A percentile compares a stretch with the other conserved stretches of the same genome.
phyloP scores from a whole-genome alignment of 1,140 invertebrate species.

The Wasmannia auropunctata region DNA sequence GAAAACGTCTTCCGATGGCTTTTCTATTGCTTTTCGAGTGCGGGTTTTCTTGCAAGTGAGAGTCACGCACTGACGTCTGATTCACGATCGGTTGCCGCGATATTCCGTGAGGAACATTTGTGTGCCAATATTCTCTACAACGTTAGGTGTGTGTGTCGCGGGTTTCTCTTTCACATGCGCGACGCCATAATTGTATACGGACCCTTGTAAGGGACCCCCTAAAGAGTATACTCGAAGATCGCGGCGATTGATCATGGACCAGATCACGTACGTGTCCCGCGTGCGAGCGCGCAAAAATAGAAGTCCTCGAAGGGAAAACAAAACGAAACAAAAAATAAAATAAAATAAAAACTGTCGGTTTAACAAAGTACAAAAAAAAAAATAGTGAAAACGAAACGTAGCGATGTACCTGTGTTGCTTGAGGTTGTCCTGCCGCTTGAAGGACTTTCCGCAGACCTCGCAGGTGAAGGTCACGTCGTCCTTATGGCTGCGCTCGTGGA shows the following conservation, averaged over 20 bases:
- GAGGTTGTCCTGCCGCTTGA: slow-evolving; percentile 98
- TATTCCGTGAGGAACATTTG: slow-evolving; percentile 15
- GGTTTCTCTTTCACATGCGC: not conserved
- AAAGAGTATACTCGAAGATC: slow-evolving; percentile 18
- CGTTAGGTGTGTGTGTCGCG: not conserved
- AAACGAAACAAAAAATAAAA: not conserved
- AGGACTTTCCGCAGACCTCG: slow-evolving; percentile 99
- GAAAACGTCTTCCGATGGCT: slow-evolving; percentile 34
- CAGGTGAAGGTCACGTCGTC: slow-evolving; percentile 98
- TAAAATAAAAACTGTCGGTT: too few relatives aligned
- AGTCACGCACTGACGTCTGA: slow-evolving; percentile 39
- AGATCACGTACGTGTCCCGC: slow-evolving; percentile 37
- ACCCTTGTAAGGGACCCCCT: not conserved
- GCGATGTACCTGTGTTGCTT: slow-evolving; percentile 95
- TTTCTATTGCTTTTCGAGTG: not conserved
- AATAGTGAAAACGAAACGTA: not conserved
- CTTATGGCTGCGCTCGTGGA: slow-evolving; percentile 99
- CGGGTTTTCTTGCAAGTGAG: slow-evolving; percentile 8
- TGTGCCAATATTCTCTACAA: not conserved
- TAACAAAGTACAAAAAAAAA: not conserved
- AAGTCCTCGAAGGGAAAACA: slow-evolving; percentile 23
- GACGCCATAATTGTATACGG: not conserved
- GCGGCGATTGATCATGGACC: slow-evolving; percentile 41
- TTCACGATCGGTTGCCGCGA: slow-evolving; percentile 43
- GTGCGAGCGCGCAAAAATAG: slow-evolving; percentile 29